These are phyloP conservation scores for Drosophila greeni DNA, from an alignment of 2,888 invertebrate genomes.

Conservation along the genomic window DNA sequence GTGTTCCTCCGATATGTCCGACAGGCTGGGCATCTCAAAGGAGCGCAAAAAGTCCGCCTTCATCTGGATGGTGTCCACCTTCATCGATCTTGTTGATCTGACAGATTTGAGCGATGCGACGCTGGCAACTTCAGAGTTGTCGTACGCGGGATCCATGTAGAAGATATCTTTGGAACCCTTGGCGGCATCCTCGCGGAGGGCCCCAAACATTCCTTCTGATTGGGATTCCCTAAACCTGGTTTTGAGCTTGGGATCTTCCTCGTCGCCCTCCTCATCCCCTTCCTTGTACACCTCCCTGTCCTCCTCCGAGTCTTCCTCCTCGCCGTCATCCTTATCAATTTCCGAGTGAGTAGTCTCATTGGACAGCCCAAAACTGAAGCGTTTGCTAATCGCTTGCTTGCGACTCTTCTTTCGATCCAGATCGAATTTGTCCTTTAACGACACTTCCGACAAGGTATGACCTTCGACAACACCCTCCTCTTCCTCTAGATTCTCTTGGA, in stretches of 20 bases:
- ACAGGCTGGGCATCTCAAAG: constrained; percentile 49
- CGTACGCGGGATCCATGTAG: neutral
- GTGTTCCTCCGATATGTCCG: constrained; percentile 46
- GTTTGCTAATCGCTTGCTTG: neutral
- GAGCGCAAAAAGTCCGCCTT: constrained; percentile 50
- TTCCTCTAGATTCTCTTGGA: too few relatives aligned
- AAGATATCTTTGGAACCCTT: neutral
- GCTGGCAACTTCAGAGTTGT: neutral
- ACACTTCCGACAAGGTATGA: neutral
- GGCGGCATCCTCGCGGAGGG: neutral
- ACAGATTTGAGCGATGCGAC: neutral
- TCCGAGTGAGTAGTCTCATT: neutral
- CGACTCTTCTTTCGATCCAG: constrained; percentile 1
- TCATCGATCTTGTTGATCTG: neutral
- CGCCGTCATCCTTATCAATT: neutral
- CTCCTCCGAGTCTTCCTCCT: neutral
- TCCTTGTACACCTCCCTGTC: neutral
- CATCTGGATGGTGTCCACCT: constrained; percentile 28
- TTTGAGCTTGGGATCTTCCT: neutral
- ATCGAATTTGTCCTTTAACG: neutral
- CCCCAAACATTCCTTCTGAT: neutral
- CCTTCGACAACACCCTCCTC: neutral
- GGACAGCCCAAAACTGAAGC: neutral
- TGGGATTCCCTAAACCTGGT: neutral
- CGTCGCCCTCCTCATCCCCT: neutral